These are phyloP conservation scores for Tanaodytes sp. DNA, from an alignment of 2,888 invertebrate species.

Conservation along the genomic window DNA sequence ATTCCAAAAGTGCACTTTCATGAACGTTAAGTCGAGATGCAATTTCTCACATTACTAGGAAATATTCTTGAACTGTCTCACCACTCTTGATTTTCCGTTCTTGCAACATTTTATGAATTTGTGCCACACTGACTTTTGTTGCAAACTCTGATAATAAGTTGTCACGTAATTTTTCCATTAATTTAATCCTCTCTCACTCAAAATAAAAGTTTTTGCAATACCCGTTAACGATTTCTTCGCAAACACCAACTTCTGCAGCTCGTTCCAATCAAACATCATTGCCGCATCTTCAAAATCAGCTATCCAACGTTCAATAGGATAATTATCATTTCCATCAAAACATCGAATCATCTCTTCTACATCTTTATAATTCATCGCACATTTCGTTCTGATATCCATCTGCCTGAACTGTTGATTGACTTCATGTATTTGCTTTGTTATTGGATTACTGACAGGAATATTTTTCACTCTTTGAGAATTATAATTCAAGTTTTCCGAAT, in stretches of 20 bases:
- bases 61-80: not conserved
- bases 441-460: no score
- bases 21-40: not conserved
- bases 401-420: not conserved
- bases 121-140: not conserved
- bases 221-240: constrained; percentile 20
- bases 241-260: constrained; percentile 17
- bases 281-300: constrained; percentile 18
- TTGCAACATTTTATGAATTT: not conserved
- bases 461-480: no score
- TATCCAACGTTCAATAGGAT: constrained; percentile 16
- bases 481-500: no score
- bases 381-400: not conserved
- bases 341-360: no score
- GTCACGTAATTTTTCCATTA: constrained; percentile 6
- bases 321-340: constrained; percentile 13
- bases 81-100: not conserved
- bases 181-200: constrained; percentile 6
- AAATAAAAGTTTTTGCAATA: constrained; percentile 7
- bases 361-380: not conserved
- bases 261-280: constrained; percentile 10
- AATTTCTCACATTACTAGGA: not conserved
- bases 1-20: not conserved
- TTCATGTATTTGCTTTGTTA: no score
- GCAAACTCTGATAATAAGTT: not conserved